Percentiles rank a stretch among this genome's conserved stretches.
Evolutionary conservation across 2,888 invertebrate species (phyloP).

Genomic region (Hesperia comma): DNA sequence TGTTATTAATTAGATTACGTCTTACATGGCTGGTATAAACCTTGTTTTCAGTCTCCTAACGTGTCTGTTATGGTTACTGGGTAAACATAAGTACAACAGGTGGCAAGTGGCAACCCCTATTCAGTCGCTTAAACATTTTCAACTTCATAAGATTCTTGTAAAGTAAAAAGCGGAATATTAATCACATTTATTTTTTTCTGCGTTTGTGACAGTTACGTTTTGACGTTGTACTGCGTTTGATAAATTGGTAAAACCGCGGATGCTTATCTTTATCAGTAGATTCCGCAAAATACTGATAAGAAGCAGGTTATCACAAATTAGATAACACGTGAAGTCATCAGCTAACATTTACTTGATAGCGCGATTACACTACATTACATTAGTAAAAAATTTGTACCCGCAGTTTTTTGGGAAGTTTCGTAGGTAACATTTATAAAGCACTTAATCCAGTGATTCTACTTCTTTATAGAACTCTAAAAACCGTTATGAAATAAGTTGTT

Average conservation of each 20-base stretch:
- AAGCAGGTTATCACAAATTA: slow-evolving; percentile 28
- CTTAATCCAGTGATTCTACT: too few species aligned
- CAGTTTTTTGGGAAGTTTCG: too few species aligned
- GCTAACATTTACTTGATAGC: slow-evolving; percentile 2
- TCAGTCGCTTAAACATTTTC: background rate
- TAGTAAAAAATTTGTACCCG: too few species aligned
- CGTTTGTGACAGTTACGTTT: slow-evolving; percentile 2
- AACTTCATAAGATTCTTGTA: background rate
- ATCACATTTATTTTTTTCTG: background rate
- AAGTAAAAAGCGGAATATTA: background rate
- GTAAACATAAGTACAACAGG: slow-evolving; percentile 26
- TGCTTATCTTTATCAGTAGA: slow-evolving; percentile 26
- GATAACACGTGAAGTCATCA: slow-evolving; percentile 32
- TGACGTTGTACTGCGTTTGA: slow-evolving; percentile 1
- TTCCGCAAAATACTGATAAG: slow-evolving; percentile 33
- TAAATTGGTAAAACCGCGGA: slow-evolving; percentile 20
- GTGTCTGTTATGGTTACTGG: slow-evolving; percentile 2
- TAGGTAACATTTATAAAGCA: too few species aligned
- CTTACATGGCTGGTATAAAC: background rate
- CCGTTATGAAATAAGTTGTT: too few species aligned
- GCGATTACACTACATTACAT: background rate
- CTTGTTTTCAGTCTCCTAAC: background rate
- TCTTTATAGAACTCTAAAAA: too few species aligned
- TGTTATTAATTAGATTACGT: background rate
- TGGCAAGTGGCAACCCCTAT: slow-evolving; percentile 21